Percentiles rank a stretch among this genome's conserved stretches.
Evolutionary conservation across 2,888 invertebrate species (phyloP).

Genomic region (Acanthosepion pharaonis): DNA sequence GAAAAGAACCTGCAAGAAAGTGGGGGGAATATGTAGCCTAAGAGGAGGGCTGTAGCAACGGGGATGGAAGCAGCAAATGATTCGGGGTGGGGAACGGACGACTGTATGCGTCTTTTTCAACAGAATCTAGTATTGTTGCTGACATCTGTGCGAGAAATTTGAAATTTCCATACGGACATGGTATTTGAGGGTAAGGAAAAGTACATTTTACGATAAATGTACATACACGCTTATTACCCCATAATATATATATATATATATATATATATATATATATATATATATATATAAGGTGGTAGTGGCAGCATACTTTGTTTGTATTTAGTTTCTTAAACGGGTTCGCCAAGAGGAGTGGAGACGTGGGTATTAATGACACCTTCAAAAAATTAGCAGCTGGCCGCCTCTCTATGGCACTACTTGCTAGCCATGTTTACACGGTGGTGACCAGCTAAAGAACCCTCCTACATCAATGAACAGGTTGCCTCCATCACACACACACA

Average conservation of each 20-base stretch:
- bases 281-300: not conserved
- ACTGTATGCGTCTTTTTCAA: not conserved
- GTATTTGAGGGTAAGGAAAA: not conserved
- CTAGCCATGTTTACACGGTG: no score
- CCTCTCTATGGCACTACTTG: no score
- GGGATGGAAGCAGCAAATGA: not conserved
- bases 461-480: no score
- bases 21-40: not conserved
- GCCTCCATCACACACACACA: no score
- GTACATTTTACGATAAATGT: not conserved
- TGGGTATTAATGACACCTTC: no score
- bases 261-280: not conserved
- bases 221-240: not conserved
- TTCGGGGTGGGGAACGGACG: not conserved
- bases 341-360: no score
- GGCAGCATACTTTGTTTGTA: no score
- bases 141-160: not conserved
- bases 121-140: not conserved
- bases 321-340: no score
- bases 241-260: not conserved
- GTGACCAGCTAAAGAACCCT: no score
- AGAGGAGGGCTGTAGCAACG: not conserved
- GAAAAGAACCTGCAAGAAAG: not conserved
- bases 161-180: not conserved
- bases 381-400: no score